Evolutionary conservation across 2,113 vertebrate species (phyloP), one percentile per base, ranked within the genome.

Genomic region (Paratilapia polleni): DNA sequence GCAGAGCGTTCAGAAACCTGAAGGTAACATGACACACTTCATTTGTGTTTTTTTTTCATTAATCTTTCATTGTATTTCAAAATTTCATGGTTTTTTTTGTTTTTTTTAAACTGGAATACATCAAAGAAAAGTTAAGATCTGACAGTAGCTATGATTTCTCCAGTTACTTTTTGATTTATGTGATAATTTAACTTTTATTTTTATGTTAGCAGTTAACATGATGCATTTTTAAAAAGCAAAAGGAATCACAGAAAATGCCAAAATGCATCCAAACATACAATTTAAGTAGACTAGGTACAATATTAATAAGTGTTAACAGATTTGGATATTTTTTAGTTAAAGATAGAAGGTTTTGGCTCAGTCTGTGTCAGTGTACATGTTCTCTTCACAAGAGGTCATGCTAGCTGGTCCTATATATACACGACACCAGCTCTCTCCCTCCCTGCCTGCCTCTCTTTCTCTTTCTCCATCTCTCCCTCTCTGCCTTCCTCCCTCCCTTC

Each of bases 401-500:
- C 74, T 74, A 20, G 82, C 64, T 82, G 79, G 75, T 81, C 78
- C 64, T 91, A 68, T 83, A 59, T 79, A 61, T 81, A 85, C 78
- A 74, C 76, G 8, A 68, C 81, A 83, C 86, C 73, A 54, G n/a
- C 81, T 88, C 73, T 78, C 74, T 77, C 81, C 31, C 77, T 73
- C 82, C 31, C 60, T 84, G 62, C 77, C 73, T 88, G 60, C 62
- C 63, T 82, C 83, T 47, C 82, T 59, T 73, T 80, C 78, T 64
- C 54, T 57, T 80, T 26, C 77, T 80, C 52, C 43, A 43, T 78
- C 47, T 22, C 58, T 87, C 77, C 26, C 24, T 77, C 31, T 59
- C 78, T 87, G 31, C 56, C 88, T 89, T 62, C 73, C 86, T 87
- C 80, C 87, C 74, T 91, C 80, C 84, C 80, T 89, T 88, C 77